phyloP scores from a whole-genome alignment of 2,888 invertebrate genomes.

The Tribolium freemani region DNA sequence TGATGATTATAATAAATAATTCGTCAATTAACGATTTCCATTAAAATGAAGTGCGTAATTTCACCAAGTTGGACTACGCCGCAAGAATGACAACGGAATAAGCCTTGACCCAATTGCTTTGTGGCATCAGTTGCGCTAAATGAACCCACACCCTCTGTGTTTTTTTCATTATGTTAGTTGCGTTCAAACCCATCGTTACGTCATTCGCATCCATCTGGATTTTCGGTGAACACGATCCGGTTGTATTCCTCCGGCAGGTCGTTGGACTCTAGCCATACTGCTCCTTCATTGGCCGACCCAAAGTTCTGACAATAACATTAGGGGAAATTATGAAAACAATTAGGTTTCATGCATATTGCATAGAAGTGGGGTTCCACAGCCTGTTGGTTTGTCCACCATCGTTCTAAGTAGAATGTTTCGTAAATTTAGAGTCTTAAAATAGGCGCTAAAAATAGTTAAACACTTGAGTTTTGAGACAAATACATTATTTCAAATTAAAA shows the following conservation, averaged over 20 bases:
- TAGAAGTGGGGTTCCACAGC: not conserved
- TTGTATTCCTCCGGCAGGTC: constrained; percentile 9
- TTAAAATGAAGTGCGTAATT: constrained; percentile 7
- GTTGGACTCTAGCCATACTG: constrained; percentile 3
- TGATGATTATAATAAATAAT: not conserved
- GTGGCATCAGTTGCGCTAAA: not conserved
- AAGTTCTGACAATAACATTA: not conserved
- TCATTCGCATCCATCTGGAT: not conserved
- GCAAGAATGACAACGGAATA: not conserved
- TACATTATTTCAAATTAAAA: too few species aligned
- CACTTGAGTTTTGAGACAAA: too few species aligned
- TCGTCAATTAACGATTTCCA: constrained; percentile 11
- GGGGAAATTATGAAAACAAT: not conserved
- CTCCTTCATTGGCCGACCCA: not conserved
- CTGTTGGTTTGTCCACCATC: not conserved
- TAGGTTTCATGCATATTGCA: not conserved
- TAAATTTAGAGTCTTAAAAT: too few species aligned
- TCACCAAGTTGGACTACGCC: not conserved
- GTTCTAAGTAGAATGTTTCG: too few species aligned
- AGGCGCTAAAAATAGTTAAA: too few species aligned
- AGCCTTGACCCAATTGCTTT: constrained; percentile 19
- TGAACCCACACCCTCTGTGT: not conserved
- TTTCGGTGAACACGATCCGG: constrained; percentile 12
- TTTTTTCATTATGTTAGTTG: not conserved
- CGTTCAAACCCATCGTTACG: not conserved